These are phyloP conservation scores for Phyllotis vaccarum DNA, from an alignment of 2,797 vertebrate genomes.

Conservation along the genomic window DNA sequence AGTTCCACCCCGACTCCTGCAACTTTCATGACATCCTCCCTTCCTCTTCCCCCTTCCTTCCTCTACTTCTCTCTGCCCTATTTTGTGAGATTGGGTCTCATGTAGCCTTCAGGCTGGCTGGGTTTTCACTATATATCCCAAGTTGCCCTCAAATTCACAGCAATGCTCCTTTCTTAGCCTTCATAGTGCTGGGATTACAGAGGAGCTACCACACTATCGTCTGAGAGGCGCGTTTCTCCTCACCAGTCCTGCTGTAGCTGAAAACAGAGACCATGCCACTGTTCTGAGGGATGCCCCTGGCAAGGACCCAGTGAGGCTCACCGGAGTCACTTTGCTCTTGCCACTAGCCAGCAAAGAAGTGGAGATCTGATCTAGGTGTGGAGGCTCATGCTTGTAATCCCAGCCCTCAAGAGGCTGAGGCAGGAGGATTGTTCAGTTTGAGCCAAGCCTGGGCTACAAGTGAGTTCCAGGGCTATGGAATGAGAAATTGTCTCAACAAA, in stretches of 20 bases:
- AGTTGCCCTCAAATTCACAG: neutral
- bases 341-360: neutral
- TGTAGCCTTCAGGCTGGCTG: neutral
- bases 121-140: neutral
- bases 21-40: too few species aligned
- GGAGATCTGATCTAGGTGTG: too few species aligned
- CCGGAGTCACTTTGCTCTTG: rapidly evolving
- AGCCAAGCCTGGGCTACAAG: neutral
- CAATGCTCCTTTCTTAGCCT: neutral
- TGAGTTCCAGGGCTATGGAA: neutral
- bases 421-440: neutral
- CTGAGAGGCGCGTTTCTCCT: neutral
- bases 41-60: rapidly evolving
- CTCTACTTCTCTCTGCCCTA: neutral
- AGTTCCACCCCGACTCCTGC: neutral
- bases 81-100: neutral
- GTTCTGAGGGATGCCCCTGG: neutral
- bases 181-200: neutral
- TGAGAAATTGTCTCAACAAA: neutral
- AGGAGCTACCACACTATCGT: neutral
- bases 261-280: too few species aligned
- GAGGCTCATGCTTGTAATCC: too few species aligned
- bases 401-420: too few species aligned
- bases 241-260: neutral
- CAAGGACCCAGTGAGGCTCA: neutral